Evolutionary conservation across 2,113 vertebrate species (phyloP).

Genomic region (Halcyon senegalensis): DNA sequence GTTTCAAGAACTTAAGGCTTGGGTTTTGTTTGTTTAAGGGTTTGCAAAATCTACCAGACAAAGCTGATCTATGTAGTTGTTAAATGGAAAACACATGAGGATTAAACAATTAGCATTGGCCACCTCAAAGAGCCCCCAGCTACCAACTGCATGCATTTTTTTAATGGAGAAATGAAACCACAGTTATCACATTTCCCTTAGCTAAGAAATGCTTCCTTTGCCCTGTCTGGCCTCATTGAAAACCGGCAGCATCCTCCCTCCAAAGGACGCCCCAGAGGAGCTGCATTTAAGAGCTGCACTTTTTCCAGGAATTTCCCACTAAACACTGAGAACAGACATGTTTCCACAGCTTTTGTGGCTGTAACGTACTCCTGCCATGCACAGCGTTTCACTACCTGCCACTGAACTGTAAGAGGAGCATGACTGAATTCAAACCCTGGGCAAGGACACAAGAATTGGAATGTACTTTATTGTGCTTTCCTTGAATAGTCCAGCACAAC

Average conservation of each 20-base stretch:
- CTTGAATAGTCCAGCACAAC: not conserved
- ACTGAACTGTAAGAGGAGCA: not conserved
- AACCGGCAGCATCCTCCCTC: not conserved
- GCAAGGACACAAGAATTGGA: not conserved
- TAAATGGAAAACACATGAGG: not conserved
- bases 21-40: not conserved
- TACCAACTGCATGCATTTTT: not conserved
- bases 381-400: not conserved
- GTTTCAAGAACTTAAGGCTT: not conserved
- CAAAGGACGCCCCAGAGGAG: not conserved
- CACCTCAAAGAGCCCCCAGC: not conserved
- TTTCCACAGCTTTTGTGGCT: not conserved
- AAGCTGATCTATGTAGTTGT: not conserved
- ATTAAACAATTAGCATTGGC: not conserved
- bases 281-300: not conserved
- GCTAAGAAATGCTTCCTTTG: not conserved
- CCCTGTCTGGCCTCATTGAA: not conserved
- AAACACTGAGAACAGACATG: not conserved
- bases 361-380: not conserved
- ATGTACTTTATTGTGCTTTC: not conserved
- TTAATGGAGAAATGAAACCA: not conserved
- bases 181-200: not conserved
- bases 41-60: constrained; percentile 7
- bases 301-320: not conserved
- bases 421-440: not conserved